A percentile compares a stretch with the other conserved stretches of the same genome.
Evolutionary conservation across 2,797 vertebrate genomes (phyloP).

Genomic region (Tolypeutes matacus): DNA sequence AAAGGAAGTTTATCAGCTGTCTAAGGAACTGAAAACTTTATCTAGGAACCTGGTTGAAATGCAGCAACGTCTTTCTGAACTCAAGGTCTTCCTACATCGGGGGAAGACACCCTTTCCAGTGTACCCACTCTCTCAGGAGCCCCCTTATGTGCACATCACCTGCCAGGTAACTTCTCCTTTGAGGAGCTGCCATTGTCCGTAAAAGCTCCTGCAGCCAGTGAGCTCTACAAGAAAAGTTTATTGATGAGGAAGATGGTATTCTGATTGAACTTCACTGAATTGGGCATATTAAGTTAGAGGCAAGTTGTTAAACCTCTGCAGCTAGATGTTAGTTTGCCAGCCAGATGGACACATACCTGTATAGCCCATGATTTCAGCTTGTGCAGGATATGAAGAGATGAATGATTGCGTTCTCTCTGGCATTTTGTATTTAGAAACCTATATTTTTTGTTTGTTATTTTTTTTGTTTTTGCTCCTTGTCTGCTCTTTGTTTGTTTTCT

Average conservation of each 20-base stretch:
- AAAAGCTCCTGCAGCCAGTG: neutral
- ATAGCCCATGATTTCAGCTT: neutral
- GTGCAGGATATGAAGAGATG: neutral
- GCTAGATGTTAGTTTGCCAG: neutral
- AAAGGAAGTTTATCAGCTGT: slow-evolving; percentile 87
- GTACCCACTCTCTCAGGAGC: slow-evolving; percentile 92
- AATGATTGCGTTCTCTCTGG: neutral
- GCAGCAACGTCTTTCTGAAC: slow-evolving; percentile 91
- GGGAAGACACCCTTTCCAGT: slow-evolving; percentile 87
- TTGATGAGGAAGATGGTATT: neutral
- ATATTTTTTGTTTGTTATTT: too few species aligned
- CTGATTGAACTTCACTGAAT: neutral
- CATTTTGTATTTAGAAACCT: slow-evolving; percentile 21
- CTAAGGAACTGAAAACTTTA: slow-evolving; percentile 91
- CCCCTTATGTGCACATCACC: slow-evolving; percentile 93
- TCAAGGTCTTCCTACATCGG: slow-evolving; percentile 90
- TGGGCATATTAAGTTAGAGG: neutral
- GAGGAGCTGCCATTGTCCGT: neutral
- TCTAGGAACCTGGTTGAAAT: slow-evolving; percentile 91
- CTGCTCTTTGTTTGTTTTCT: too few species aligned
- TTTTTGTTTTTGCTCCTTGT: too few species aligned
- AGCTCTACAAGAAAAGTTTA: neutral
- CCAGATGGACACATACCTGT: neutral
- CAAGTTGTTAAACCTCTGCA: neutral
- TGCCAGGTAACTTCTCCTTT: slow-evolving; percentile 92